Conservation (phyloP, 2,113 vertebrate species). For the Bubo bubo region DNA sequence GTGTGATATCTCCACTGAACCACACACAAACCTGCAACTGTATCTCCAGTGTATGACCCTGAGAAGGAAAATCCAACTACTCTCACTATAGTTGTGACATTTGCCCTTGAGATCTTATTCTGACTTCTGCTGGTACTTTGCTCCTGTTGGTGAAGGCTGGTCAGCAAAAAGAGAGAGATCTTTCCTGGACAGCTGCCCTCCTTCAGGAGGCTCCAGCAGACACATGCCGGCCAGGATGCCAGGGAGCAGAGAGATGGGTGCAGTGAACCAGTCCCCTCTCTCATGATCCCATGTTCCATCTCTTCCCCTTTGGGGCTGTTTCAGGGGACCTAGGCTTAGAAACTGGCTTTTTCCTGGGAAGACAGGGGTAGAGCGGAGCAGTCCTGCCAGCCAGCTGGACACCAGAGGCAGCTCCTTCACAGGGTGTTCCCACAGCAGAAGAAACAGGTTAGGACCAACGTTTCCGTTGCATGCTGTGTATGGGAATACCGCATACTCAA, state of each 20-base stretch:
- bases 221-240: neutral
- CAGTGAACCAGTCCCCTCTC: neutral
- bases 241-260: neutral
- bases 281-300: neutral
- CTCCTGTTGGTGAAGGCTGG: rapidly evolving
- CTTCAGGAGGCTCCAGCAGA: neutral
- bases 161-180: neutral
- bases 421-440: neutral
- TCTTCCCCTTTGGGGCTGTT: neutral
- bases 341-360: neutral
- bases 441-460: neutral
- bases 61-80: neutral
- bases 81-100: neutral
- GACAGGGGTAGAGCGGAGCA: neutral
- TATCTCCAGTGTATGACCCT: neutral
- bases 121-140: neutral
- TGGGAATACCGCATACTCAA: neutral
- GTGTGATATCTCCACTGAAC: neutral
- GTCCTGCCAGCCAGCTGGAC: neutral
- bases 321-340: neutral
- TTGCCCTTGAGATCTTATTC: neutral
- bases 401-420: neutral
- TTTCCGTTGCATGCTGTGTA: neutral
- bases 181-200: neutral
- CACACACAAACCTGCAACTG: neutral